Base-by-base conservation (phyloP, 2,888 invertebrate genomes). In the Epirrhoe tristata region DNA sequence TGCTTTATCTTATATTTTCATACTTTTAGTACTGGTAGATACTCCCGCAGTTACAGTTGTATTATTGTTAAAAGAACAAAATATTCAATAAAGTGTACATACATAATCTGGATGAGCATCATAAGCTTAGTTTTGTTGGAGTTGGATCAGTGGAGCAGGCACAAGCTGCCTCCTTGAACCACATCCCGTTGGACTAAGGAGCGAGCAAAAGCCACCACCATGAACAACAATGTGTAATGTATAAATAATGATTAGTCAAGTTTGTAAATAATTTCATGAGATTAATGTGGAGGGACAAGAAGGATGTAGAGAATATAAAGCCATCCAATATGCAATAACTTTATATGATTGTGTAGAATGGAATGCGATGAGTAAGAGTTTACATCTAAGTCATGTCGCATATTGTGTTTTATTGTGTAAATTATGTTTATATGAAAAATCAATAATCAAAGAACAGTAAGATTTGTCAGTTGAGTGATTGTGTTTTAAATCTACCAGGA, bases 401-500 rank as follows among this genome's bases (percentile, higher is more conserved):
- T 86, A 89, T 86, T 90, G 90, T 90, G 90, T 92, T 93, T 89
- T 90, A 91, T 87, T 91, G 90, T 93, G 93, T 93, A 93, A 93
- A 93, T 93, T 93, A 91, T 91, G 92, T 93, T 91, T 89, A 89
- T 90, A 92, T 90, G 90, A 86, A 85, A 88, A 91, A 91, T 91
- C 90, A 91, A 81, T 93, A 93, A 91, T 91, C 89, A 88, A 90
- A 85, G 85, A 89, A 88, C 90, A 89, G 89, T 88, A 90, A 88
- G 90, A 90, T 87, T 91, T 93, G 94, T 94, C 92, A 91, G 92
- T 94, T 94, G 94, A 89, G 94, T 95, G 95, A 95, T 94, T 95
- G 95, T 94, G 93, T 94, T 93, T 94, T 94, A 94, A 94, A 94
- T 95, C 95, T 95, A 95, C 95, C 95, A 95, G 95, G 95, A 95